Base-by-base conservation (phyloP, 2,113 vertebrate species). In the Peromyscus californicus region DNA sequence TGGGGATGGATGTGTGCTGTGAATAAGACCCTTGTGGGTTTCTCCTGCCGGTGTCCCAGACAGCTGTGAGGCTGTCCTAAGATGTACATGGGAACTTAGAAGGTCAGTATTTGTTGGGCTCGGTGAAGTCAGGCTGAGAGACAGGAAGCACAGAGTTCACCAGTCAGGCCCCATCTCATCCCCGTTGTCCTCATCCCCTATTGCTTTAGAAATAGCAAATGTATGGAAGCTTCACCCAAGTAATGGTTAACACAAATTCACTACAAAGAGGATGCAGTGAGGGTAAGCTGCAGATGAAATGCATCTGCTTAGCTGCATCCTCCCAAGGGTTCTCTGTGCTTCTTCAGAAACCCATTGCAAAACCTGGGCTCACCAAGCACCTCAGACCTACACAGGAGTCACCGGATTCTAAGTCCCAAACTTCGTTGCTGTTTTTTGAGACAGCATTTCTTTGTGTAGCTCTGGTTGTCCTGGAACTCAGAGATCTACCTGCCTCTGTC, bases 251-350 rank as follows among this genome's bases (percentile, higher is more conserved):
- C 59, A 93, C 54, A 69, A 97, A 33, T n/a, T 42, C 16, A 11
- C 74, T 59, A 76, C 26, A 90, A 59, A 94, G 42, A 69, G 79
- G 78, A 75, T 80, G 33, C 57, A 72, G 24, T 21, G 67, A 12
- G 59, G 90, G 63, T 76, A 72, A 80, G 69, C 42, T 65, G 91
- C 86, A 70, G 93, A 61, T 90, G 65, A 85, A 92, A 82, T 36
- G 31, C 51, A 67, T 3, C 39, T 61, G 12, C 36, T 54, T 67
- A 42, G 36, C 9, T 31, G 42, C 6, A 74, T 67, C 61, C 42
- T 15, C 72, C 24, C 36, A 59, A 0, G 24, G 17, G 2, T 67
- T 45, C 57, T 91, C 26, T 78, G 67, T 26, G 48, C 21, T 74
- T 90, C 65, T n/a, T 36, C 39, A 67, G 51, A 54, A 86, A 85